Evolutionary conservation across 2,113 vertebrate species (phyloP).

Genomic region (Xiphophorus maculatus): DNA sequence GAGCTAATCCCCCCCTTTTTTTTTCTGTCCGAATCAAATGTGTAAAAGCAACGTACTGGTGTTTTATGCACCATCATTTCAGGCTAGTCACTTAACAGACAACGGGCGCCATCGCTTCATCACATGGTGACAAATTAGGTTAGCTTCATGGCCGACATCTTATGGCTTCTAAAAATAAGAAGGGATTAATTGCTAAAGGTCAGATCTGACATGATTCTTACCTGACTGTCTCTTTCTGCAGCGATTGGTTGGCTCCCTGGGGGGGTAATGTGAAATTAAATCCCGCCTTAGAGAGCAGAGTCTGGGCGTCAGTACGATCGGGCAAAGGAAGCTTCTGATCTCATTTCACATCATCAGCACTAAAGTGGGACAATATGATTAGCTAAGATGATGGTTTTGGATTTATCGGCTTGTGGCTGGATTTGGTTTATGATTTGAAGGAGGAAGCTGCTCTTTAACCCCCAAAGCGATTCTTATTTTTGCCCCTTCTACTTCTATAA

Average conservation of each 20-base stretch:
- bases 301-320: slow-evolving; percentile 30
- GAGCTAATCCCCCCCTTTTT: background rate
- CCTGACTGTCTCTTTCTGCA: slow-evolving; percentile 66
- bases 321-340: slow-evolving; percentile 64
- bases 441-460: slow-evolving; percentile 18
- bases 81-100: slow-evolving; percentile 10
- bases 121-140: slow-evolving; percentile 63
- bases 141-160: slow-evolving; percentile 58
- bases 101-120: slow-evolving; percentile 33
- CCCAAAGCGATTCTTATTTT: background rate
- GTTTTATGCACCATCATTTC: slow-evolving; percentile 21
- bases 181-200: slow-evolving; percentile 80
- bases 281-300: slow-evolving; percentile 65
- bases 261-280: slow-evolving; percentile 77
- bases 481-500: background rate
- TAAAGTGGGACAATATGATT: slow-evolving; percentile 69
- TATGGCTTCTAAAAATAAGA: slow-evolving; percentile 76
- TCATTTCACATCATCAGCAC: slow-evolving; percentile 68
- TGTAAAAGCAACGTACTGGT: slow-evolving; percentile 9
- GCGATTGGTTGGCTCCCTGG: slow-evolving; percentile 58
- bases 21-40: background rate
- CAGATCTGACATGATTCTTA: slow-evolving; percentile 77
- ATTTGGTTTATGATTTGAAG: slow-evolving; percentile 17
- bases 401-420: slow-evolving; percentile 24
- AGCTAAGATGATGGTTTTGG: slow-evolving; percentile 38